phyloP scores from a whole-genome alignment of 1,140 invertebrate species.

The Asbolus verrucosus region DNA sequence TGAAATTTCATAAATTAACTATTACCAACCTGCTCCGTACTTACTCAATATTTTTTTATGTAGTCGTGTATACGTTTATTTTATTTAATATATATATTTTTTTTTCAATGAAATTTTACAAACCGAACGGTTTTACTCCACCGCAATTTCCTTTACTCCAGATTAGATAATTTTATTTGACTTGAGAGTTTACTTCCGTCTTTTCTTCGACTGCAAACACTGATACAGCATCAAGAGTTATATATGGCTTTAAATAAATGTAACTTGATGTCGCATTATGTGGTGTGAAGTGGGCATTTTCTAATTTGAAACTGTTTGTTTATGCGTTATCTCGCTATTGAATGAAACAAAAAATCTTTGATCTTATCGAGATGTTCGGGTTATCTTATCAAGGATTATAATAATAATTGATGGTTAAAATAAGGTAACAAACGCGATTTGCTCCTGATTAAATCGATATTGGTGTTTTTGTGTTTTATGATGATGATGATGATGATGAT shows the following conservation, averaged over 20 bases:
- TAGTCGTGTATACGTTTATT: too few relatives aligned
- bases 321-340: not conserved
- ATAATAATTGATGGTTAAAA: slow-evolving; percentile 27
- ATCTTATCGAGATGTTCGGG: slow-evolving; percentile 5
- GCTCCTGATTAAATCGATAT: slow-evolving; percentile 23
- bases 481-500: slow-evolving; percentile 6
- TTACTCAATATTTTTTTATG: not conserved
- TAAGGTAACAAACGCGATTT: slow-evolving; percentile 25
- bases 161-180: slow-evolving; percentile 41
- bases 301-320: too few relatives aligned
- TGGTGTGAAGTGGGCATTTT: too few relatives aligned
- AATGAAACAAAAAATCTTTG: too few relatives aligned
- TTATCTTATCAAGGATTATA: slow-evolving; percentile 29
- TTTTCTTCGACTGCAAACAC: not conserved
- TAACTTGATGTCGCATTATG: too few relatives aligned
- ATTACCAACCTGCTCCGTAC: not conserved
- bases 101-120: slow-evolving; percentile 11
- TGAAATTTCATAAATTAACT: slow-evolving; percentile 24
- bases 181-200: slow-evolving; percentile 16
- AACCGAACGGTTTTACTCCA: slow-evolving; percentile 1
- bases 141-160: slow-evolving; percentile 9
- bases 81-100: too few relatives aligned
- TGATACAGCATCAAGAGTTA: too few relatives aligned
- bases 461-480: slow-evolving; percentile 8
- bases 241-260: too few relatives aligned